phyloP scores from a whole-genome alignment of 2,888 invertebrate genomes.

The Charanyca ferruginea region DNA sequence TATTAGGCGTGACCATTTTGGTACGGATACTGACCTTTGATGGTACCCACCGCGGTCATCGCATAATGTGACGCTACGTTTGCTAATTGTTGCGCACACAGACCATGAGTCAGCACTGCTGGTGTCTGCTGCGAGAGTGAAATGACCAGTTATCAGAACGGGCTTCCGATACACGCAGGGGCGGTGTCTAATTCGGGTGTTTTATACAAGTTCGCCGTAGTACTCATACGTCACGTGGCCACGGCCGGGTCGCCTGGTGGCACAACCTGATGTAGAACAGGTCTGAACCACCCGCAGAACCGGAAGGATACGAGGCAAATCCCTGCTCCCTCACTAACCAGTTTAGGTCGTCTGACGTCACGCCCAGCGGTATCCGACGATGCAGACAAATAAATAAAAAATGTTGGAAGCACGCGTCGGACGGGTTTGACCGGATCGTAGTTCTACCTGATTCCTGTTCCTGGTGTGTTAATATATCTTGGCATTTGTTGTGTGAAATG shows the following conservation, averaged over 20 bases:
- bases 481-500: constrained; percentile 76
- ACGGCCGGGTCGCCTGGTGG: constrained; percentile 81
- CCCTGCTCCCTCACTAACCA: constrained; percentile 91
- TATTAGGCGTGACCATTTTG: constrained; percentile 91
- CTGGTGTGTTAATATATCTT: constrained; percentile 85
- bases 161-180: constrained; percentile 61
- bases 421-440: constrained; percentile 91
- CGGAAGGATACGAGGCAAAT: constrained; percentile 91
- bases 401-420: constrained; percentile 91
- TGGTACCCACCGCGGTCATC: constrained; percentile 85
- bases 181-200: constrained; percentile 70
- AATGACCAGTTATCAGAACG: constrained; percentile 72
- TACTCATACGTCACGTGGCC: constrained; percentile 82
- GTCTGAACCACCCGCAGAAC: constrained; percentile 89
- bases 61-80: constrained; percentile 84
- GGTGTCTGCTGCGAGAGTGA: constrained; percentile 80
- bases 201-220: constrained; percentile 75
- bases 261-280: constrained; percentile 90
- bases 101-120: constrained; percentile 84
- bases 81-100: constrained; percentile 88
- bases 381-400: constrained; percentile 91
- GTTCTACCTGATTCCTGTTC: constrained; percentile 91
- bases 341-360: constrained; percentile 91
- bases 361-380: constrained; percentile 90
- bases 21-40: constrained; percentile 91